phyloP scores from a whole-genome alignment of 2,888 invertebrate species.

The Synergus itoensis region DNA sequence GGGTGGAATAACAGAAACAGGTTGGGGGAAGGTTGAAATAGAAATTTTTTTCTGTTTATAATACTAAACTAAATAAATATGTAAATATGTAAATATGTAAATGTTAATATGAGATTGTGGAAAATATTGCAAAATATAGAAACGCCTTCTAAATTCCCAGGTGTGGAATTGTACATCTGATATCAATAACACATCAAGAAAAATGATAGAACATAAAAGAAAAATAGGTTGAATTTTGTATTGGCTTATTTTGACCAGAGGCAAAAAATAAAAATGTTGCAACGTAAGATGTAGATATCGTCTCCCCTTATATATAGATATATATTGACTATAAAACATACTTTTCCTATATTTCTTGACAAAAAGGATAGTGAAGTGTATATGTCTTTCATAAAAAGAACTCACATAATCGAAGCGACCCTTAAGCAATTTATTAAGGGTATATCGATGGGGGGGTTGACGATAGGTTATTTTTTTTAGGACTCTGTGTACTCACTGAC shows the following conservation, averaged over 20 bases:
- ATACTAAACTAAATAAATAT: too few relatives aligned
- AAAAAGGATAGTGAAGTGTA: not conserved
- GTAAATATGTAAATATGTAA: too few relatives aligned
- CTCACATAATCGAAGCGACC: slow-evolving; percentile 10
- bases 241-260: not conserved
- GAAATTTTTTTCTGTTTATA: too few relatives aligned
- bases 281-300: slow-evolving; percentile 7
- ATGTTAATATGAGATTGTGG: too few relatives aligned
- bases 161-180: too few relatives aligned
- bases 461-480: not conserved
- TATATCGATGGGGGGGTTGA: not conserved
- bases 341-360: not conserved
- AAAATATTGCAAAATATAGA: too few relatives aligned
- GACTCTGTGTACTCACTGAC: not conserved
- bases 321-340: slow-evolving; percentile 25
- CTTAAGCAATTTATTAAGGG: slow-evolving; percentile 29
- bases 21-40: too few relatives aligned
- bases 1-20: too few relatives aligned
- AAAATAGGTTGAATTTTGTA: not conserved
- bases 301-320: slow-evolving; percentile 1
- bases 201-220: not conserved
- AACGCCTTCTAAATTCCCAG: too few relatives aligned
- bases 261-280: slow-evolving; percentile 17
- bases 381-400: not conserved
- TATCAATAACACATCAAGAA: too few relatives aligned